Evolutionary conservation across 2,888 invertebrate genomes (phyloP).

Genomic region (Dryococelus australis): DNA sequence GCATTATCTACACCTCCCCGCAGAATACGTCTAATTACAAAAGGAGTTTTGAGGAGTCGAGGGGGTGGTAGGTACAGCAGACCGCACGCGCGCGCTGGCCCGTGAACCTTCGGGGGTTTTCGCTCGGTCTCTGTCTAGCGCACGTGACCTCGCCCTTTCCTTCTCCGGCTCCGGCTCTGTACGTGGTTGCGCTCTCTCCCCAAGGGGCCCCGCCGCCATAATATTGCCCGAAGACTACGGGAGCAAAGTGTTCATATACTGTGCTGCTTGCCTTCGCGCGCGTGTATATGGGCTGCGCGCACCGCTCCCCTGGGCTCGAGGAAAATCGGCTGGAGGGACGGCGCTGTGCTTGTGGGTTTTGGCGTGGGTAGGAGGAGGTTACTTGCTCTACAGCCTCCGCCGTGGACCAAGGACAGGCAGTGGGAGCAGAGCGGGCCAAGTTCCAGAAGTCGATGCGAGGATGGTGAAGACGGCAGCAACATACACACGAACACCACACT

Average conservation of each 20-base stretch:
- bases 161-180: background rate
- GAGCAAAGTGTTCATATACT: slow-evolving; percentile 16
- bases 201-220: background rate
- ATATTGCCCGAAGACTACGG: background rate
- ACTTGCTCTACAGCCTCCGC: slow-evolving; percentile 3
- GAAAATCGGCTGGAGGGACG: background rate
- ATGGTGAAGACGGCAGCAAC: background rate
- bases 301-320: background rate
- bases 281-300: background rate
- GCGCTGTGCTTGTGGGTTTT: background rate
- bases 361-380: background rate
- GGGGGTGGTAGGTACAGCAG: background rate
- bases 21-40: slow-evolving; percentile 4
- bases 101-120: background rate
- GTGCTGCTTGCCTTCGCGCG: background rate
- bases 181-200: slow-evolving; percentile 5
- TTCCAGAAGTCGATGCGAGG: background rate
- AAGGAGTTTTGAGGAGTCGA: background rate
- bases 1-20: background rate
- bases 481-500: too few species aligned
- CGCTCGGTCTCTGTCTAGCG: background rate
- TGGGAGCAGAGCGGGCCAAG: background rate
- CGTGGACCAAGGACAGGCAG: background rate
- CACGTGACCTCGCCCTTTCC: too few species aligned
- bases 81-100: background rate